Percentiles rank a stretch among this genome's conserved stretches.
phyloP scores from a whole-genome alignment of 2,797 vertebrate genomes.

The Mormyrus proboscirostris region DNA sequence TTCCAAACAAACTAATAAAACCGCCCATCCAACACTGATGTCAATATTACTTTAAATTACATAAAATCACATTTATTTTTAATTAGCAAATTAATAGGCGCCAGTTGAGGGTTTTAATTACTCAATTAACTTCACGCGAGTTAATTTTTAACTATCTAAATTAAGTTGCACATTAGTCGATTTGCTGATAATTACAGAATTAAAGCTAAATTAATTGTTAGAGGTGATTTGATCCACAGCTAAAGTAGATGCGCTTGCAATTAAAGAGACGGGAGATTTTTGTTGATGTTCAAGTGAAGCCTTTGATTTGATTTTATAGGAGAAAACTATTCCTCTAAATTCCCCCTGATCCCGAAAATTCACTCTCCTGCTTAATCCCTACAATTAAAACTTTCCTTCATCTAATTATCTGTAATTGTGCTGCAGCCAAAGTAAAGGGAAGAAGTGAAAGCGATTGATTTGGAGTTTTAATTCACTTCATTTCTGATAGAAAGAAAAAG shows the following conservation, averaged over 20 bases:
- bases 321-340: conserved; percentile 67
- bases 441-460: conserved; percentile 85
- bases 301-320: conserved; percentile 74
- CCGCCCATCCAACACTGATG: conserved; percentile 78
- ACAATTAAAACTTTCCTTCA: conserved; percentile 86
- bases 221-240: conserved; percentile 79
- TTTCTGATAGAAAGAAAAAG: conserved; percentile 98
- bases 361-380: conserved; percentile 72
- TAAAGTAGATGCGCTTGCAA: conserved; percentile 73
- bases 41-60: conserved; percentile 83
- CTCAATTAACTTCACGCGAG: conserved; percentile 89
- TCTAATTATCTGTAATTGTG: conserved; percentile 85
- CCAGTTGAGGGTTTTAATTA: conserved; percentile 94
- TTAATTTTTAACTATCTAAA: conserved; percentile 98
- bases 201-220: conserved; percentile 95
- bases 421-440: conserved; percentile 65
- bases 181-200: conserved; percentile 97
- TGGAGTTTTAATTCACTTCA: conserved; percentile 99
- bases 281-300: conserved; percentile 74
- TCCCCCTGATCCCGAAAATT: conserved; percentile 74
- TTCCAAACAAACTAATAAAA: conserved; percentile 76
- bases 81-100: conserved; percentile 97
- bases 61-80: conserved; percentile 93
- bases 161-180: conserved; percentile 94
- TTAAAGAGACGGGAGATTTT: conserved; percentile 76